phyloP scores from a whole-genome alignment of 2,797 vertebrate genomes.

The Sebastes elongatus region DNA sequence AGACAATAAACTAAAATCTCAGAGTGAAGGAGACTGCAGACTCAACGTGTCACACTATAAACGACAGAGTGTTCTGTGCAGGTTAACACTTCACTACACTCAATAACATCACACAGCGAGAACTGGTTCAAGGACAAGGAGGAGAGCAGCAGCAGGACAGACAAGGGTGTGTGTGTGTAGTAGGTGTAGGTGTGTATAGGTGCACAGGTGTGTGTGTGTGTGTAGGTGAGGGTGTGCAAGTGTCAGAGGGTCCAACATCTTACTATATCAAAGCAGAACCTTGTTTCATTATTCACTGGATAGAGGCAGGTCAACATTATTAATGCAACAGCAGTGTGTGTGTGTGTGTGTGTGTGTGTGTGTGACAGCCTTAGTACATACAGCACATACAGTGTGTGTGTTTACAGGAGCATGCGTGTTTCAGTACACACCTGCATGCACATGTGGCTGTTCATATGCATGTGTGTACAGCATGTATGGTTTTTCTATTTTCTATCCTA shows the following conservation, averaged over 20 bases:
- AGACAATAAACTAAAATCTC: not conserved
- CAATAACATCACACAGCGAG: not conserved
- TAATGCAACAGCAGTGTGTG: constrained; percentile 50
- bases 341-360: not conserved
- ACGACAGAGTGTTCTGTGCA: not conserved
- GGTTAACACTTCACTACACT: not conserved
- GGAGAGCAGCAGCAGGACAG: constrained; percentile 2
- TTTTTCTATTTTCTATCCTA: not conserved
- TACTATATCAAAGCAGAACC: constrained; percentile 54
- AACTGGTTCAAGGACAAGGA: constrained; percentile 53
- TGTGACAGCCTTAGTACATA: not conserved
- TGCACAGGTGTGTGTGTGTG: not conserved
- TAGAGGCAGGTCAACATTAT: constrained; percentile 56
- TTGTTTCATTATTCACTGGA: constrained; percentile 65
- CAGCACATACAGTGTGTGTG: not conserved
- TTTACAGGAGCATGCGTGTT: not conserved
- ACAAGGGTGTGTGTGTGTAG: not conserved
- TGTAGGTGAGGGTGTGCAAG: not conserved
- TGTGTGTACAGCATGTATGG: not conserved
- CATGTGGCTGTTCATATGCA: not conserved
- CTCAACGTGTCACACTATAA: not conserved
- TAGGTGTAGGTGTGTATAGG: not conserved
- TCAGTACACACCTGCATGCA: not conserved
- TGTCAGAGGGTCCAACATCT: constrained; percentile 21
- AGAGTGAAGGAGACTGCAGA: not conserved